A percentile compares a stretch with the other conserved stretches of the same genome.
Evolutionary conservation across 2,797 vertebrate genomes (phyloP).

Genomic region (Myotis findleyi): DNA sequence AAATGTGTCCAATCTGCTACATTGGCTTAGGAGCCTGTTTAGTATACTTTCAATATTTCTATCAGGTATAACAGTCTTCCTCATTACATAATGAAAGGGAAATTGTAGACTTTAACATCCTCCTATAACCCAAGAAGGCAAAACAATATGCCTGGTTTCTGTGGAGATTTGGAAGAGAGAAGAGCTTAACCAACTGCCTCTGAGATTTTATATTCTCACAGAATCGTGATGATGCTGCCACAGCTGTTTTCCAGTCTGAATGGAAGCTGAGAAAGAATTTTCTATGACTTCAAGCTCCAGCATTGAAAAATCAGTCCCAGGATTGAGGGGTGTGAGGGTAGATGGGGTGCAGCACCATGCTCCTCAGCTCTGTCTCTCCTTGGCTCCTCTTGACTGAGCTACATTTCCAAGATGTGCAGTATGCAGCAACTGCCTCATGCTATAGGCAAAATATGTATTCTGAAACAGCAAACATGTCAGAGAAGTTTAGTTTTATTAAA

Average conservation of each 20-base stretch:
- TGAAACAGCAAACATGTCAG: background rate
- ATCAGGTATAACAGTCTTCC: background rate
- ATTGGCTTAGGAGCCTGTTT: background rate
- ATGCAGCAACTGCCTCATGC: background rate
- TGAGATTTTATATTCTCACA: background rate
- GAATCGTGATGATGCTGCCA: background rate
- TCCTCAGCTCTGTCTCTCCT: background rate
- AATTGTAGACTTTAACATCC: background rate
- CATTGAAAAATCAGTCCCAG: background rate
- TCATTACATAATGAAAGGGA: background rate
- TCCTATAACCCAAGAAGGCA: background rate
- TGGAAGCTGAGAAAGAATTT: background rate
- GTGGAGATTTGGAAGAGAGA: background rate
- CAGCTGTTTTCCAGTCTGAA: background rate
- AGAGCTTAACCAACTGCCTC: background rate
- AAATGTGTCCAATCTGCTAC: background rate
- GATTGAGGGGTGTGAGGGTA: background rate
- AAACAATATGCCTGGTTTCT: background rate
- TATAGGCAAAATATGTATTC: background rate
- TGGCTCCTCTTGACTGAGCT: background rate
- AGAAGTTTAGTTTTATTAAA: conserved; percentile 46
- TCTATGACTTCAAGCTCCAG: background rate
- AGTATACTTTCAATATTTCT: conserved; percentile 24
- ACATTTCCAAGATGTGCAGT: background rate
- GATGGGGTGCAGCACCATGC: fast-evolving